Base-by-base conservation (phyloP, 2,888 invertebrate genomes). In the Clistopyga incitator region DNA sequence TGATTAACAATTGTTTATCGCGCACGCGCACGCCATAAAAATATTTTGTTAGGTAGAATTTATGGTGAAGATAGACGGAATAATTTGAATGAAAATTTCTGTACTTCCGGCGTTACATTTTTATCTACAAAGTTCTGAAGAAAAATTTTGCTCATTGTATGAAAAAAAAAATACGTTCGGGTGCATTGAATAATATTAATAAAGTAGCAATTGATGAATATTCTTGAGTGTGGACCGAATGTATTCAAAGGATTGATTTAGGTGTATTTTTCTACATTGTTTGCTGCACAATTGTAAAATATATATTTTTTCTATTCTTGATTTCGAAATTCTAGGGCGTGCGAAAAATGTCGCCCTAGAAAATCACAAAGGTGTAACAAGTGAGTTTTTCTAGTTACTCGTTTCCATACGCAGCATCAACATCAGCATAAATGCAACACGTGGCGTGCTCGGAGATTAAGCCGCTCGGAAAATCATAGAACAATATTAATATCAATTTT, bases 321-420 rank as follows among this genome's bases (percentile, higher is more conserved):
- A 65, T 68, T 38, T 47, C 71, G 29, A 52, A 42, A 68, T 59
- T 52, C 59, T 38, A 78, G 47, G 47, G 76, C 90, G 87, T 90
- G 87, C 91, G 88, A 91, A 91, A 91, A 91, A 91, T 91, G 86
- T 88, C 90, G 90, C 89, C 90, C 90, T 90, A 90, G 80, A 70
- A 64, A 68, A 86, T 85, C 79, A 84, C 81, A 81, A 78, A 77
- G 80, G 71, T 82, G 78, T 29, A 29, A 29, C 29, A 29, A 29
- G 29, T 29, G 4, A 29, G 8, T 61, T 2, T 18, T 6, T 38
- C 34, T 38, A 15, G 6, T 18, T 38, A n/a, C 61, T 18, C 61
- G 15, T 50, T n/a, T 15, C 25, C 59, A 15, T 29, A 15, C 59
- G 29, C 6, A 8, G 13, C 56, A 56, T 25, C 13, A 10, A 64